Conservation (phyloP, 2,797 vertebrate genomes). For the Mormyrus hasselquistii region DNA sequence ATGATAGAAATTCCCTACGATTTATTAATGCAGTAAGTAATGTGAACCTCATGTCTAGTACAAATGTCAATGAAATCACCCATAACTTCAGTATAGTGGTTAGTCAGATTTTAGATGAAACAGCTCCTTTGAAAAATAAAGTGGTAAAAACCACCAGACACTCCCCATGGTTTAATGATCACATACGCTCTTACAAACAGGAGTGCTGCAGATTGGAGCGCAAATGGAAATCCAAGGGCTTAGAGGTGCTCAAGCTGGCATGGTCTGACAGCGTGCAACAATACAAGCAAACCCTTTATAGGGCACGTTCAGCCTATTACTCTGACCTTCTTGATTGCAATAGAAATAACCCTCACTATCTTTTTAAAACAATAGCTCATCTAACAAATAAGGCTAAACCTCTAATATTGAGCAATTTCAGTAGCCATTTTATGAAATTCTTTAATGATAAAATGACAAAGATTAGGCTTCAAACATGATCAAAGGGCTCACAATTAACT, state of each 20-base stretch:
- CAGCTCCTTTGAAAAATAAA: neutral
- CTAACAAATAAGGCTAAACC: neutral
- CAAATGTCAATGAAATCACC: neutral
- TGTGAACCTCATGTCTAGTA: neutral
- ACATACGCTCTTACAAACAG: neutral
- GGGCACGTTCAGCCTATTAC: neutral
- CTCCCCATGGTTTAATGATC: neutral
- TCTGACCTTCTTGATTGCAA: neutral
- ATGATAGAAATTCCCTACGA: neutral
- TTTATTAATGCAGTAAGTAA: neutral
- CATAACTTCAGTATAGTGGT: neutral
- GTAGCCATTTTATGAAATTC: neutral
- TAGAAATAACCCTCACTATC: neutral
- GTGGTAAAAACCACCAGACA: neutral
- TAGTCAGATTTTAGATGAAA: neutral
- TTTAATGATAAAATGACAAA: neutral
- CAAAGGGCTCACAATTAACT: neutral
- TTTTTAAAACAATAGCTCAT: neutral
- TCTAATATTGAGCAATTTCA: neutral
- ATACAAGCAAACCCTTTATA: neutral
- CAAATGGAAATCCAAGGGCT: neutral
- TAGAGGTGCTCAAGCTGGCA: neutral
- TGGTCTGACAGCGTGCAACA: neutral
- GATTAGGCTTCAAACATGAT: neutral
- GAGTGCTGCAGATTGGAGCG: neutral